A percentile compares a stretch with the other conserved stretches of the same genome.
phyloP scores from a whole-genome alignment of 2,888 invertebrate species.

The Andrena dorsata region DNA sequence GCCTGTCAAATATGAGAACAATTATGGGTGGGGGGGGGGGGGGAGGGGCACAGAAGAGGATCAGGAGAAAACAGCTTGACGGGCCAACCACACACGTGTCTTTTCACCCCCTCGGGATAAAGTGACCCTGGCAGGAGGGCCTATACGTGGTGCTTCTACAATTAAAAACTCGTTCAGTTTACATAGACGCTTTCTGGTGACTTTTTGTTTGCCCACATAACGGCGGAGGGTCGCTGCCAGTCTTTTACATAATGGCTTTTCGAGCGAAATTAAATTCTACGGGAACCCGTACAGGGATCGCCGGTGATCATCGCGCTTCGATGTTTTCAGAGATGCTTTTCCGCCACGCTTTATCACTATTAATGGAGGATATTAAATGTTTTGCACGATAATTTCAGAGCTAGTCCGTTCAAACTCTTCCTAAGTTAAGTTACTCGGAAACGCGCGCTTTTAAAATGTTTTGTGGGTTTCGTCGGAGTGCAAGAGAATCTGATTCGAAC shows the following conservation, averaged over 20 bases:
- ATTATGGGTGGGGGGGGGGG: conserved; percentile 31
- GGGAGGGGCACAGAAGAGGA: conserved; percentile 22
- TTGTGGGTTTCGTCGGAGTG: neutral
- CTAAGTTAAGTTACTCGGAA: too few relatives aligned
- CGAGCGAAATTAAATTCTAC: conserved; percentile 55
- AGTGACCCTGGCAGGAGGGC: conserved; percentile 29
- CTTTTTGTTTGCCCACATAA: conserved; percentile 39
- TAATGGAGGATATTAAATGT: neutral
- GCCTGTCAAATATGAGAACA: conserved; percentile 56
- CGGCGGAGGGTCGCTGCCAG: conserved; percentile 19
- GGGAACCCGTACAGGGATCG: conserved; percentile 10
- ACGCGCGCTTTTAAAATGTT: neutral
- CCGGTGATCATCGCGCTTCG: conserved; percentile 2
- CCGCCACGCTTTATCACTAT: neutral
- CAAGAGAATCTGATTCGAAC: neutral
- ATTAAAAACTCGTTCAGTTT: conserved; percentile 64
- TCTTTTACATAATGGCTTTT: conserved; percentile 61
- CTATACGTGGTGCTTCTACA: conserved; percentile 41
- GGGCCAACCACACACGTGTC: conserved; percentile 62
- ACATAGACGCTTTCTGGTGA: conserved; percentile 38
- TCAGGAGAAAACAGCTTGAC: conserved; percentile 52
- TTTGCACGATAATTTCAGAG: neutral
- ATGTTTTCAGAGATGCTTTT: neutral
- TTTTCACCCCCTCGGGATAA: conserved; percentile 50
- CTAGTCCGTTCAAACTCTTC: too few relatives aligned